Evolutionary conservation across 2,113 vertebrate genomes (phyloP).

Genomic region (Ailuropoda melanoleuca): DNA sequence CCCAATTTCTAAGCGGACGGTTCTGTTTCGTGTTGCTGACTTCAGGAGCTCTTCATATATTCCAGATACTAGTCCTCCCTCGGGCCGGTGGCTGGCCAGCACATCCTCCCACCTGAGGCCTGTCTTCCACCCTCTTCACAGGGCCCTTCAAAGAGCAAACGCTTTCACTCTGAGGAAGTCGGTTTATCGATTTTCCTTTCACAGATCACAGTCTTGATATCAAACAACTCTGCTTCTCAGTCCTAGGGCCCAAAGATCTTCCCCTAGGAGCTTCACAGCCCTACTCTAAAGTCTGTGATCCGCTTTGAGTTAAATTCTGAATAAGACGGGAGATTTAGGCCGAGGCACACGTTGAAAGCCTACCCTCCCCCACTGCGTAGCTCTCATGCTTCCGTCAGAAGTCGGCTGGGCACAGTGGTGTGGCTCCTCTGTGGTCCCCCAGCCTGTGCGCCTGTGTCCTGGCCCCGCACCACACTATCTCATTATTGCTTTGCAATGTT

Average conservation of each 20-base stretch:
- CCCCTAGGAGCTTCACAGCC: background rate
- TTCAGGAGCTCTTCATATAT: background rate
- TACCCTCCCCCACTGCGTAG: background rate
- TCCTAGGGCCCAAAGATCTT: background rate
- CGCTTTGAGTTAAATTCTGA: background rate
- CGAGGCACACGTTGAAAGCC: background rate
- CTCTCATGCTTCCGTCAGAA: background rate
- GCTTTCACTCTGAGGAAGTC: background rate
- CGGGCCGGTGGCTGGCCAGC: accelerated
- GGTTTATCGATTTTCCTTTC: background rate
- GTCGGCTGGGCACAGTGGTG: background rate
- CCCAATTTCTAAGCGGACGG: background rate
- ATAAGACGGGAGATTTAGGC: background rate
- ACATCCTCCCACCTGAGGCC: background rate
- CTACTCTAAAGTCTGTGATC: background rate
- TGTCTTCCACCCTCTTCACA: background rate
- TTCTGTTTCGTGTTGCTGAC: background rate
- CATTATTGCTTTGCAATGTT: background rate
- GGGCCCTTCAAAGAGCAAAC: background rate
- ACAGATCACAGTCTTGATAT: background rate
- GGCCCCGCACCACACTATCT: background rate
- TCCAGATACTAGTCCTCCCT: background rate
- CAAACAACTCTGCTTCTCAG: background rate
- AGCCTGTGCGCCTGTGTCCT: accelerated
- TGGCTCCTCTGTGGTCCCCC: background rate